Evolutionary conservation across 2,113 vertebrate species (phyloP).

Genomic region (Clarias gariepinus): DNA sequence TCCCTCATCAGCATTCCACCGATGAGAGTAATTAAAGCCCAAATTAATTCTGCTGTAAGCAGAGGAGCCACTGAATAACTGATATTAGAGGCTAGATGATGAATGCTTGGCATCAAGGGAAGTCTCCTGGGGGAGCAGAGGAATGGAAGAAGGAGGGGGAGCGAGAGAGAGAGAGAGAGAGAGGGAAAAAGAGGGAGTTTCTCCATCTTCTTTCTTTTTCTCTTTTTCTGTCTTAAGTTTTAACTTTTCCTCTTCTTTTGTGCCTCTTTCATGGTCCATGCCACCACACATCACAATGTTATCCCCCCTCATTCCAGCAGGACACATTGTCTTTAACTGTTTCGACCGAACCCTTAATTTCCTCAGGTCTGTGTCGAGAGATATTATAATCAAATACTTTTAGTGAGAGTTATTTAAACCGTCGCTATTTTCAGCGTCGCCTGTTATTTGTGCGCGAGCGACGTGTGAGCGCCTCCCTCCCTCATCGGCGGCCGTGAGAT

Average conservation of each 20-base stretch:
- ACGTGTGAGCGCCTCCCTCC: background rate
- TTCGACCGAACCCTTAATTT: background rate
- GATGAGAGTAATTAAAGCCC: constrained; percentile 99
- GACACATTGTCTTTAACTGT: constrained; percentile 9
- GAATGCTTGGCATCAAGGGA: constrained; percentile 99
- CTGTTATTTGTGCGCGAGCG: constrained; percentile 10
- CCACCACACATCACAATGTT: background rate
- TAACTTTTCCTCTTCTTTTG: constrained; percentile 18
- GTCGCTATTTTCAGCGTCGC: background rate
- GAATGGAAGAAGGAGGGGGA: constrained; percentile 67
- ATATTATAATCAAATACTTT: background rate
- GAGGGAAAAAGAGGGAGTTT: constrained; percentile 12
- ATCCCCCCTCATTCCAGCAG: too few species aligned
- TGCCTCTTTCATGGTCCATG: constrained; percentile 5
- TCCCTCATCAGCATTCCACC: constrained; percentile 99
- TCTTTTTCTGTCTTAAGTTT: constrained; percentile 39
- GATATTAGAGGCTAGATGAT: constrained; percentile 99
- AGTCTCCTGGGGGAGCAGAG: constrained; percentile 94
- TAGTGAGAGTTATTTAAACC: constrained; percentile 9
- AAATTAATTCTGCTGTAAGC: constrained; percentile 99
- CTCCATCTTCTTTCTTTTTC: constrained; percentile 12
- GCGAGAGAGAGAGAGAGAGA: background rate
- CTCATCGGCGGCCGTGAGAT: constrained; percentile 65
- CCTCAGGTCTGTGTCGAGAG: background rate
- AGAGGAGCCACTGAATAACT: constrained; percentile 99